Percentiles rank a stretch among this genome's conserved stretches.
These are phyloP conservation scores for Aricia artaxerxes DNA, from an alignment of 2,888 invertebrate genomes.

Conservation along the genomic window DNA sequence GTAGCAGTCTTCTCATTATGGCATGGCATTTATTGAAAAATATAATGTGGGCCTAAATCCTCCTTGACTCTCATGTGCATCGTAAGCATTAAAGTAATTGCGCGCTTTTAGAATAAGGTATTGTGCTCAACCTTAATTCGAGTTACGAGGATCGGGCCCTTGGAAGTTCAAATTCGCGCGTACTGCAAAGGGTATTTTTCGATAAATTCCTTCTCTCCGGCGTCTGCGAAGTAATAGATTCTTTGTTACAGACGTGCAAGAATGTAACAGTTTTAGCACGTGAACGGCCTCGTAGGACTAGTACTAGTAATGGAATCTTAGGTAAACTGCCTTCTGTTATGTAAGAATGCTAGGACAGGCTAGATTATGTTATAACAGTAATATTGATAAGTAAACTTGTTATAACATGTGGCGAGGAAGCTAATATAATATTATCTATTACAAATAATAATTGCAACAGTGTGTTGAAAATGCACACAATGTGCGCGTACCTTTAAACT, in stretches of 20 bases:
- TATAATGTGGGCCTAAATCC: too few relatives aligned
- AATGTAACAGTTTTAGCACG: conserved; percentile 3
- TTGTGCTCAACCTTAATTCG: too few relatives aligned
- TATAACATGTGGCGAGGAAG: neutral
- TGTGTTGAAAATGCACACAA: too few relatives aligned
- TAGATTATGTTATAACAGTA: neutral
- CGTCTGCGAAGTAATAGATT: neutral
- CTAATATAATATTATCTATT: neutral
- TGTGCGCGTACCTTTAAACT: too few relatives aligned
- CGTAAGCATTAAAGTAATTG: too few relatives aligned
- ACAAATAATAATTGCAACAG: too few relatives aligned
- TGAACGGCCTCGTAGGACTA: neutral
- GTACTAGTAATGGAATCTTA: neutral
- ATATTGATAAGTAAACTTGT: neutral
- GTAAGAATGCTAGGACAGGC: conserved; percentile 6
- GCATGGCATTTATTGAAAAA: too few relatives aligned
- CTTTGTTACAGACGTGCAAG: conserved; percentile 4
- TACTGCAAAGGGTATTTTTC: neutral
- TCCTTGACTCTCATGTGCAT: too few relatives aligned
- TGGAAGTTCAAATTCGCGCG: neutral
- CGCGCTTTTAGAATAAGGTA: too few relatives aligned
- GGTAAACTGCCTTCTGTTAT: neutral
- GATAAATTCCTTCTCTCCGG: conserved; percentile 1
- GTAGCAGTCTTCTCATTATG: too few relatives aligned
- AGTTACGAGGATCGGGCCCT: neutral